Evolutionary conservation across 2,113 vertebrate genomes (phyloP).

Genomic region (Barnardius zonarius): DNA sequence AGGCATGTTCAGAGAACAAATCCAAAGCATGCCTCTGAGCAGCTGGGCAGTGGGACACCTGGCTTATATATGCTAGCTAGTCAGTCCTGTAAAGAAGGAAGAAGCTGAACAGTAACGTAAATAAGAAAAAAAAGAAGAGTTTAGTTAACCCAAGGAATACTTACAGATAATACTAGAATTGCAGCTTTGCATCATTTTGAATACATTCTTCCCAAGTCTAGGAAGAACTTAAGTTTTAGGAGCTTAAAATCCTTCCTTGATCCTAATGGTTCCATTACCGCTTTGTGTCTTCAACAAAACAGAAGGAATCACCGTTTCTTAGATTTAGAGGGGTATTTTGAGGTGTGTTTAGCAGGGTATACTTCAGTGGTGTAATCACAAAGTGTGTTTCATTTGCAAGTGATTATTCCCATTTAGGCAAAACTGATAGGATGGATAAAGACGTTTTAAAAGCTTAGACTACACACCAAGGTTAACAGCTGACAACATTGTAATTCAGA

Average conservation of each 20-base stretch:
- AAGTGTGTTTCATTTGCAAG: not conserved
- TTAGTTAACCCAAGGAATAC: not conserved
- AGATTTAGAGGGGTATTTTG: not conserved
- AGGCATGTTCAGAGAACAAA: not conserved
- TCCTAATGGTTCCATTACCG: not conserved
- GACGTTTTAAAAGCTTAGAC: not conserved
- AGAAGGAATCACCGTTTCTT: not conserved
- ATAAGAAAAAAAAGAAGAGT: not conserved
- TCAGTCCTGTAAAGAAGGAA: not conserved
- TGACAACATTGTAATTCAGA: not conserved
- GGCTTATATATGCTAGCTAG: not conserved
- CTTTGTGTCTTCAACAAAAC: not conserved
- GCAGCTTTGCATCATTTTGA: not conserved
- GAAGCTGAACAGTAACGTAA: not conserved
- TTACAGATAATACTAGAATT: not conserved
- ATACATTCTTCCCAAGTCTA: not conserved
- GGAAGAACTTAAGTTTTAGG: not conserved
- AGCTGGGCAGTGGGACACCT: not conserved
- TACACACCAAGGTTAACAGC: not conserved
- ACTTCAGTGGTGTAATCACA: not conserved
- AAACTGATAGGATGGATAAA: not conserved
- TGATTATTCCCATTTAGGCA: not conserved
- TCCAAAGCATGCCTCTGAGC: not conserved
- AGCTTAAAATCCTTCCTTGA: not conserved
- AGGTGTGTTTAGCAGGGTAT: not conserved